phyloP scores from a whole-genome alignment of 2,888 invertebrate genomes.

The Acleris literana region DNA sequence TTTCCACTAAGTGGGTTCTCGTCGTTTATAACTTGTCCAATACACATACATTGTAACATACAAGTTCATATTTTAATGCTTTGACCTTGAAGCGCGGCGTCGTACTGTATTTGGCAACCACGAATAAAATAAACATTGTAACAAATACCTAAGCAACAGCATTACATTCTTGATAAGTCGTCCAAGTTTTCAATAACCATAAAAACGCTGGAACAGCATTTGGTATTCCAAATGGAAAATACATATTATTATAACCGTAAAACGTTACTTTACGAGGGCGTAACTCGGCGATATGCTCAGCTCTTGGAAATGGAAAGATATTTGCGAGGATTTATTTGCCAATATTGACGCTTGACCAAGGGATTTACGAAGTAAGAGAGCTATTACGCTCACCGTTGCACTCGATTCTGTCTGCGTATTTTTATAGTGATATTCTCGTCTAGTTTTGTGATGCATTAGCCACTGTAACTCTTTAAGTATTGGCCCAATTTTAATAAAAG shows the following conservation, averaged over 20 bases:
- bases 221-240: conserved; percentile 34
- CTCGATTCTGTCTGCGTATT: not conserved
- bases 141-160: too few species aligned
- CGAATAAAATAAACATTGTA: too few species aligned
- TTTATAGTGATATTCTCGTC: too few species aligned
- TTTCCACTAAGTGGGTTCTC: too few species aligned
- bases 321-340: conserved; percentile 21
- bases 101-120: too few species aligned
- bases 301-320: conserved; percentile 35
- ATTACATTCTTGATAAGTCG: not conserved
- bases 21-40: too few species aligned
- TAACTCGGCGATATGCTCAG: conserved; percentile 27
- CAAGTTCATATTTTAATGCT: too few species aligned
- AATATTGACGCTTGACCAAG: conserved; percentile 25
- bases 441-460: too few species aligned
- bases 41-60: too few species aligned
- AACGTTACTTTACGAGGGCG: conserved; percentile 29
- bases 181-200: conserved; percentile 30
- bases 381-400: not conserved
- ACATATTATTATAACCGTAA: conserved; percentile 31
- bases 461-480: too few species aligned
- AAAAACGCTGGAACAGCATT: conserved; percentile 23
- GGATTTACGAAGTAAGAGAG: conserved; percentile 11
- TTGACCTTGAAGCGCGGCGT: too few species aligned
- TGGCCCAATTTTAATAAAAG: too few species aligned